These are phyloP conservation scores for Theocolax elegans DNA, from an alignment of 1,140 invertebrate species.

Conservation along the genomic window DNA sequence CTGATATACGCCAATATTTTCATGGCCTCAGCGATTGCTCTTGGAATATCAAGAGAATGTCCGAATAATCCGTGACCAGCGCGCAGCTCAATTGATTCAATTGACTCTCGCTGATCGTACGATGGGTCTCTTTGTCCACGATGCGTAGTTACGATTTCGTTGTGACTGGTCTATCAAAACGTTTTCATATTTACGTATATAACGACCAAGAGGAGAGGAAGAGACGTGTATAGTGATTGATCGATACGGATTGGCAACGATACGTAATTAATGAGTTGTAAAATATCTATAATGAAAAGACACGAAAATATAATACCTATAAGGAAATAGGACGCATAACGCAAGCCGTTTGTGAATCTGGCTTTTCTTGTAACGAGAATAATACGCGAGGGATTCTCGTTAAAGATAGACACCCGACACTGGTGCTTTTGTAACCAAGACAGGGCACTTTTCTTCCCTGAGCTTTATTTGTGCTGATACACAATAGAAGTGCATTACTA, in stretches of 20 bases:
- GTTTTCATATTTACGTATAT: too few relatives aligned
- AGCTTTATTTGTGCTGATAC: constrained; percentile 6
- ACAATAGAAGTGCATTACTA: constrained; percentile 20
- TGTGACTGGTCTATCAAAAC: not conserved
- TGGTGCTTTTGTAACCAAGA: not conserved
- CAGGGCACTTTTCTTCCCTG: not conserved
- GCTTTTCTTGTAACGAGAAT: too few relatives aligned
- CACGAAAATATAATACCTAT: too few relatives aligned
- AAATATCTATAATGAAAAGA: too few relatives aligned
- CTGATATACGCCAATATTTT: constrained; percentile 16
- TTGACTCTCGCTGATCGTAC: not conserved
- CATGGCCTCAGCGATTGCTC: constrained; percentile 5
- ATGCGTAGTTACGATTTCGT: not conserved
- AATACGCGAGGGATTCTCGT: too few relatives aligned
- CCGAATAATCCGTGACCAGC: not conserved
- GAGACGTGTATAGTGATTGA: too few relatives aligned
- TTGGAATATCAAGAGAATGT: not conserved
- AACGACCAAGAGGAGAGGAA: too few relatives aligned
- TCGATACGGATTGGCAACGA: too few relatives aligned
- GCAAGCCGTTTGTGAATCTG: too few relatives aligned
- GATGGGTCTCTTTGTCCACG: not conserved
- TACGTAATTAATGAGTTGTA: too few relatives aligned
- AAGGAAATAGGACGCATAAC: too few relatives aligned
- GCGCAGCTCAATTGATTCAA: constrained; percentile 25
- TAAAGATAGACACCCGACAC: constrained; percentile 1